phyloP scores from a whole-genome alignment of 2,888 invertebrate genomes.

The Tiliacea aurago region DNA sequence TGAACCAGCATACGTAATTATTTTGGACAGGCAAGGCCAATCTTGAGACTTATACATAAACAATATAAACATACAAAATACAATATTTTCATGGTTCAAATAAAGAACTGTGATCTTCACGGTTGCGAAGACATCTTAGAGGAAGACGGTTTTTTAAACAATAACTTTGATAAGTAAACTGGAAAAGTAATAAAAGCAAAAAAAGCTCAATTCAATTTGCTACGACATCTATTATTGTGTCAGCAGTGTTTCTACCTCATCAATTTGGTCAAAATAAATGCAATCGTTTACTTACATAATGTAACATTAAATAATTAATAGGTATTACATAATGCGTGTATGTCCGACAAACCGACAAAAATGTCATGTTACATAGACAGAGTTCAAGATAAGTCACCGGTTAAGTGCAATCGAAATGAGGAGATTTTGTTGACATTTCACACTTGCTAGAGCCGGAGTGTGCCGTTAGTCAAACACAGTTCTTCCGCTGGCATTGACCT shows the following conservation, averaged over 20 bases:
- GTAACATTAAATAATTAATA: slow-evolving; percentile 57
- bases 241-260: slow-evolving; percentile 60
- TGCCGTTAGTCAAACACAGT: slow-evolving; percentile 80
- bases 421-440: slow-evolving; percentile 80
- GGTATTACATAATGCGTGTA: slow-evolving; percentile 50
- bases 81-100: slow-evolving; percentile 62
- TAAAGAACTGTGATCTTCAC: slow-evolving; percentile 66
- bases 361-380: slow-evolving; percentile 56
- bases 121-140: slow-evolving; percentile 58
- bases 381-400: slow-evolving; percentile 52
- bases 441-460: slow-evolving; percentile 71
- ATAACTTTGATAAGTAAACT: slow-evolving; percentile 30
- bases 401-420: slow-evolving; percentile 51
- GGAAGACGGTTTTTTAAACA: slow-evolving; percentile 55
- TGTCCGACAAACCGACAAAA: slow-evolving; percentile 38
- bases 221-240: slow-evolving; percentile 44
- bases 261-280: slow-evolving; percentile 44
- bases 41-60: slow-evolving; percentile 65
- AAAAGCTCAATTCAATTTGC: slow-evolving; percentile 47
- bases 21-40: slow-evolving; percentile 79
- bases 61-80: slow-evolving; percentile 57
- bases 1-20: slow-evolving; percentile 73
- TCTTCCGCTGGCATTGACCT: slow-evolving; percentile 86
- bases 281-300: slow-evolving; percentile 64
- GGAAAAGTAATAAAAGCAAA: slow-evolving; percentile 39